phyloP scores from a whole-genome alignment of 2,888 invertebrate genomes.

The Drosophila meridiana region DNA sequence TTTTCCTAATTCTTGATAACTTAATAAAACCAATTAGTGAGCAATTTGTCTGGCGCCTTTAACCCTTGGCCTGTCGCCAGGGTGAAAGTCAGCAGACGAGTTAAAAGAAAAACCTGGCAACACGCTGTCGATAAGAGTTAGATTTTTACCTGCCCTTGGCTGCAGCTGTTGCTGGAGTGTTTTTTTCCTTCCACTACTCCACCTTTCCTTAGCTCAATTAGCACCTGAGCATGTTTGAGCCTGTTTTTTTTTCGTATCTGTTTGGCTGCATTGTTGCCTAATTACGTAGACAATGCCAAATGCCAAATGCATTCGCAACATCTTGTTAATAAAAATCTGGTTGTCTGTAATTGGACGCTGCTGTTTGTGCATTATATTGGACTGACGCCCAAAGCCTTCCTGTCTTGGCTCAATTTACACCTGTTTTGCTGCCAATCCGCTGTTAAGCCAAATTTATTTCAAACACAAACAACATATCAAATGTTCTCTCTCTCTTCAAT shows the following conservation, averaged over 20 bases:
- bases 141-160: conserved; percentile 42
- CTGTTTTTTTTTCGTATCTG: conserved; percentile 17
- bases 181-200: conserved; percentile 8
- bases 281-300: conserved; percentile 77
- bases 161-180: conserved; percentile 41
- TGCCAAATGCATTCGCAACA: conserved; percentile 62
- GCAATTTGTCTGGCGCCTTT: conserved; percentile 74
- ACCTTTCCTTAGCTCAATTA: conserved; percentile 43
- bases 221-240: conserved; percentile 34
- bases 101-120: conserved; percentile 8
- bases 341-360: conserved; percentile 70
- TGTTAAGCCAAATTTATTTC: conserved; percentile 61
- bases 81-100: conserved; percentile 47
- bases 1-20: conserved; percentile 9
- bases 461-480: conserved; percentile 45
- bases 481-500: conserved; percentile 17
- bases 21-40: conserved; percentile 62
- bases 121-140: conserved; percentile 41
- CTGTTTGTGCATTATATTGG: conserved; percentile 13
- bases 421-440: conserved; percentile 66
- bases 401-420: conserved; percentile 72
- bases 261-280: conserved; percentile 61
- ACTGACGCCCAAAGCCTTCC: conserved; percentile 57
- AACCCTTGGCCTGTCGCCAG: conserved; percentile 25
- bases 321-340: conserved; percentile 60